A percentile compares a stretch with the other conserved stretches of the same genome.
phyloP scores from a whole-genome alignment of 1,140 invertebrate genomes.

The Pseudomyrmex gracilis region DNA sequence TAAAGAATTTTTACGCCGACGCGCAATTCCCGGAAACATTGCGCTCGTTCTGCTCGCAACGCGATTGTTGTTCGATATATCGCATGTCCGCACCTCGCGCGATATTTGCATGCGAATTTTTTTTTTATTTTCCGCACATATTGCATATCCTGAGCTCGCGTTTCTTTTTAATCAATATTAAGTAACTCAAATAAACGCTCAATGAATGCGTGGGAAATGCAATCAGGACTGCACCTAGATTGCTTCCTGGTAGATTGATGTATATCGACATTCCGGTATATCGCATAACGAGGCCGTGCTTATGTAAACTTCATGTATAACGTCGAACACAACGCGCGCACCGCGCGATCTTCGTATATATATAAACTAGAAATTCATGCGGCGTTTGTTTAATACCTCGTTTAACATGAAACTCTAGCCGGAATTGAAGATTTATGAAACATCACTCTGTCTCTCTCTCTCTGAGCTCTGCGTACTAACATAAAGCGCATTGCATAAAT shows the following conservation, averaged over 20 bases:
- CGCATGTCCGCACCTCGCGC: no score
- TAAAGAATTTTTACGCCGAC: background rate
- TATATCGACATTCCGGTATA: background rate
- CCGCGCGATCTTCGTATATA: conserved; percentile 24
- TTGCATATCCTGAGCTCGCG: no score
- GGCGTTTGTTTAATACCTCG: conserved; percentile 46
- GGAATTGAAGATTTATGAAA: conserved; percentile 54
- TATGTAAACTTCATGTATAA: conserved; percentile 38
- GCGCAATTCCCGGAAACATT: background rate
- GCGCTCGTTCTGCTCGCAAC: background rate
- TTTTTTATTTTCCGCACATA: no score
- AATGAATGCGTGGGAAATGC: background rate
- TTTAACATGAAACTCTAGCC: conserved; percentile 45
- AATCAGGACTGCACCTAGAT: background rate
- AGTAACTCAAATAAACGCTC: background rate
- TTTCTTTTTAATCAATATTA: background rate
- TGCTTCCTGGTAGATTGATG: background rate
- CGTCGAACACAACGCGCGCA: conserved; percentile 18
- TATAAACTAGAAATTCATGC: conserved; percentile 38
- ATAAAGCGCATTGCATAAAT: conserved; percentile 36
- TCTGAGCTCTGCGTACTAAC: background rate
- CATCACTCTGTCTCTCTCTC: no score
- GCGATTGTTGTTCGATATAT: background rate
- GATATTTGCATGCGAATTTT: no score
- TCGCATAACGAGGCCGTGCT: conserved; percentile 13